Conservation (phyloP, 2,113 vertebrate genomes). For the Amphilophus citrinellus region DNA sequence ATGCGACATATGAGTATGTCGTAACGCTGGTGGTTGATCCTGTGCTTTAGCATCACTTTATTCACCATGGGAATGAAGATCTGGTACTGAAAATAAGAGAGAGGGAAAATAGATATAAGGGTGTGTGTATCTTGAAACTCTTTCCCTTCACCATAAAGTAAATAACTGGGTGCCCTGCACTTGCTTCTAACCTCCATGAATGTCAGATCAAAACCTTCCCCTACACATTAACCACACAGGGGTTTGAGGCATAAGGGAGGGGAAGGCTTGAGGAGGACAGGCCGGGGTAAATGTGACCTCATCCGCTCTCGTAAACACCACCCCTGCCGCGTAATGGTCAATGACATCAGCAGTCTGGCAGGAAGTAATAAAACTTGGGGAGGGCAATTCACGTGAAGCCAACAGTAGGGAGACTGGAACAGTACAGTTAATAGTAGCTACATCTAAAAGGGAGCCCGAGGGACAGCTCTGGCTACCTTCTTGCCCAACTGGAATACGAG, state of each 20-base stretch:
- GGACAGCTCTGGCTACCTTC: slow-evolving; percentile 87
- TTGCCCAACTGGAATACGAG: slow-evolving; percentile 97
- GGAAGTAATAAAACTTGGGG: slow-evolving; percentile 71
- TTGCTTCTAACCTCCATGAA: slow-evolving; percentile 39
- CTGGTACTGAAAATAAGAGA: slow-evolving; percentile 88
- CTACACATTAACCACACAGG: slow-evolving; percentile 35
- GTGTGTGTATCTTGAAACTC: background rate
- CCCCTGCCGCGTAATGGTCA: slow-evolving; percentile 41
- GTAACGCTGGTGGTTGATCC: slow-evolving; percentile 96
- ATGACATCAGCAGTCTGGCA: slow-evolving; percentile 77
- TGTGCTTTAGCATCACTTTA: slow-evolving; percentile 95
- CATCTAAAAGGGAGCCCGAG: slow-evolving; percentile 25
- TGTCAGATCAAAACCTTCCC: slow-evolving; percentile 60
- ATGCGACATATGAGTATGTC: slow-evolving; percentile 98
- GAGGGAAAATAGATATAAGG: slow-evolving; percentile 53
- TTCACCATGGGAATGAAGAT: slow-evolving; percentile 99
- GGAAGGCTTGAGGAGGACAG: background rate
- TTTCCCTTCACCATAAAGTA: slow-evolving; percentile 36
- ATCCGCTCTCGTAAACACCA: slow-evolving; percentile 70
- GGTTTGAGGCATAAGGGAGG: slow-evolving; percentile 22
- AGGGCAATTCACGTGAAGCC: slow-evolving; percentile 44
- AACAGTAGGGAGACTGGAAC: slow-evolving; percentile 47
- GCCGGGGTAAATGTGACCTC: slow-evolving; percentile 65
- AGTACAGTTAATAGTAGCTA: slow-evolving; percentile 45
- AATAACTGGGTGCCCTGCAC: slow-evolving; percentile 49